A percentile compares a stretch with the other conserved stretches of the same genome.
Conservation (phyloP, 2,113 vertebrate genomes). For the Apteryx owenii region DNA sequence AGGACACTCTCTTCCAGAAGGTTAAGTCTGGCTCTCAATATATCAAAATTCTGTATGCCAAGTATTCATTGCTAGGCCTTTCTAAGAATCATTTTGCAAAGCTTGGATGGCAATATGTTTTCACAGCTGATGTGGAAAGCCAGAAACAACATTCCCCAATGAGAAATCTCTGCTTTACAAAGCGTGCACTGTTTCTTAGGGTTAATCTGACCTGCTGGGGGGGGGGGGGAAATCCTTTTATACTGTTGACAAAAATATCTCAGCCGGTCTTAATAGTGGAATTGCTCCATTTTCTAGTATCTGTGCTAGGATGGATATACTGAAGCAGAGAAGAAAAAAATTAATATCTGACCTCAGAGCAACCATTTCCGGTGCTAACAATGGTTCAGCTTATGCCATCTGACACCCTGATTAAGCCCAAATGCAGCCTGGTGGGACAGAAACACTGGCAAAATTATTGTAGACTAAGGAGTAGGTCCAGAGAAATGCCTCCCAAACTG, state of each 20-base stretch:
- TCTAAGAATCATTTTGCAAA: slow-evolving; percentile 52
- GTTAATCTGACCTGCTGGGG: neutral
- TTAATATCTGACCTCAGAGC: neutral
- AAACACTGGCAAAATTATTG: neutral
- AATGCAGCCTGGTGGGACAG: neutral
- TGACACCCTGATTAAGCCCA: neutral
- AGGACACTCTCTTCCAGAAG: slow-evolving; percentile 1
- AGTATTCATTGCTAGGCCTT: slow-evolving; percentile 28
- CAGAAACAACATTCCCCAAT: slow-evolving; percentile 35
- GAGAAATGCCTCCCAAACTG: neutral
- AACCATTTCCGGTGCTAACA: neutral
- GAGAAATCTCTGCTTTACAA: slow-evolving; percentile 45
- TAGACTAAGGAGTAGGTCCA: neutral
- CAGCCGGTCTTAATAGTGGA: neutral
- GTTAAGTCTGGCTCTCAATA: slow-evolving; percentile 8
- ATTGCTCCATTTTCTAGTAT: neutral
- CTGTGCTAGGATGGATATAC: neutral
- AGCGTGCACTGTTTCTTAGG: slow-evolving; percentile 26
- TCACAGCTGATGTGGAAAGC: slow-evolving; percentile 56
- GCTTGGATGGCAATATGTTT: slow-evolving; percentile 50
- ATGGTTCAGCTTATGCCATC: neutral
- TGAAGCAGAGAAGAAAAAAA: neutral
- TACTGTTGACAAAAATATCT: neutral
- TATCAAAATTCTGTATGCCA: slow-evolving; percentile 12
- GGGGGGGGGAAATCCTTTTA: neutral